Conservation (phyloP, 64 coral and sea anemone species). For the Actinia equina region DNA sequence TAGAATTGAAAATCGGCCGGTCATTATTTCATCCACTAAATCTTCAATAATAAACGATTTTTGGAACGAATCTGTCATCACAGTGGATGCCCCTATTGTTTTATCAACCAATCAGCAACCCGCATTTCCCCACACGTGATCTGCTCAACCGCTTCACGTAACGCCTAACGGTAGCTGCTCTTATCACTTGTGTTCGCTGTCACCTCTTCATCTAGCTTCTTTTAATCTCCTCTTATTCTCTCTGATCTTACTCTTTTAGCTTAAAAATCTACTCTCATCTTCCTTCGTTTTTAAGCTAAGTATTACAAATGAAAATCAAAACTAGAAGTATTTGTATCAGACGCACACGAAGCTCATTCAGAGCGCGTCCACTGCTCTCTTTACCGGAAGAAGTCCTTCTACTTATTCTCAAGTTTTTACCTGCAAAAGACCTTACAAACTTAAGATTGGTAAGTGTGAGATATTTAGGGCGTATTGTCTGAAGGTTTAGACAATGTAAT, state of each 20-base stretch:
- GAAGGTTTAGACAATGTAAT: neutral
- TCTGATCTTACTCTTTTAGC: neutral
- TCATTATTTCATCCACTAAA: too few species aligned
- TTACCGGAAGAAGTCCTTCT: conserved; percentile 83
- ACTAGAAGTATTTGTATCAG: conserved; percentile 32
- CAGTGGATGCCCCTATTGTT: conserved; percentile 64
- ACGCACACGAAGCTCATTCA: conserved; percentile 29
- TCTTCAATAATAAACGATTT: too few species aligned
- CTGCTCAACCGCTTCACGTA: conserved; percentile 21
- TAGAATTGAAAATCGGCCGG: too few species aligned
- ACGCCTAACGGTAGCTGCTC: conserved; percentile 36
- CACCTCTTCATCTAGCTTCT: neutral
- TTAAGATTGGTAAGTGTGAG: conserved; percentile 68
- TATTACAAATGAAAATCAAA: conserved; percentile 52
- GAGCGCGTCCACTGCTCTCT: conserved; percentile 27
- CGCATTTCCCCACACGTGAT: neutral
- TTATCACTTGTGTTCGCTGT: neutral
- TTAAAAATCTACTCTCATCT: neutral
- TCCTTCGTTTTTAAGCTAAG: neutral
- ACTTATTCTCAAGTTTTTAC: conserved; percentile 69
- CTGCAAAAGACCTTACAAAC: conserved; percentile 57
- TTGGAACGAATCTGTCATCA: neutral
- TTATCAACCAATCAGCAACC: conserved; percentile 47
- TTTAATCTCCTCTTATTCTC: neutral
- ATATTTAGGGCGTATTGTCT: neutral